Evolutionary conservation across 37 sponge, comb jelly and placozoan genomes (phyloP), one percentile per base, ranked within the genome.

Genomic region (Dysidea cf. avara): DNA sequence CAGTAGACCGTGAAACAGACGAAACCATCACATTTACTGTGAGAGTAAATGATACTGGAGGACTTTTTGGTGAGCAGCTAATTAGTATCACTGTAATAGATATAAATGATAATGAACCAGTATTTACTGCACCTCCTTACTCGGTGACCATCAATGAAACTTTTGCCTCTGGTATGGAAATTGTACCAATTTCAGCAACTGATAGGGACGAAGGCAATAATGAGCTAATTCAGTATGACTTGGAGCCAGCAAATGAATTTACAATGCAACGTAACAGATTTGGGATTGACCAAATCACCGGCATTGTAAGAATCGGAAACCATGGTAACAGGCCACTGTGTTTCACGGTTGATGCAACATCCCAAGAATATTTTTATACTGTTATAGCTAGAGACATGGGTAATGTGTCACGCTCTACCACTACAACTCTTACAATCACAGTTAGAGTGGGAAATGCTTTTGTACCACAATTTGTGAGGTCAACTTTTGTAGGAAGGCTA

Each of bases 41-140:
- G 12, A 54, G 50, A 13, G 92, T 84, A 34, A 32, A 6, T 0
- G 92, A 91, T 64, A 30, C 24, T 0, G 34, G 60, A 26, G 71
- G 81, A 0, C 22, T 77, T 16, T 43, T 20, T 6, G 67, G 58
- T 6, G 7, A 26, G 9, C 68, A 87, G 22, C 18, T 22, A 6
- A 79, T 91, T 12, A 31, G 48, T 32, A 38, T 91, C 5, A 38
- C 40, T 5, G 74, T 91, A 9, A 53, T 18, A 33, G 92, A 91
- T 53, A 54, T 61, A 28, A 86, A 91, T 58, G 87, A 91, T 49
- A 59, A 78, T 4, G 46, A 64, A 7, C 92, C 92, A 26, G n/a
- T 55, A 5, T 82, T 91, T 68, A 50, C 39, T 9, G 43, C 64
- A 14, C 40, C 28, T 9, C 18, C 56, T 1, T 82, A 73, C 59